phyloP scores from a whole-genome alignment of 2,113 vertebrate genomes.

The Trochalopteron elliotii region DNA sequence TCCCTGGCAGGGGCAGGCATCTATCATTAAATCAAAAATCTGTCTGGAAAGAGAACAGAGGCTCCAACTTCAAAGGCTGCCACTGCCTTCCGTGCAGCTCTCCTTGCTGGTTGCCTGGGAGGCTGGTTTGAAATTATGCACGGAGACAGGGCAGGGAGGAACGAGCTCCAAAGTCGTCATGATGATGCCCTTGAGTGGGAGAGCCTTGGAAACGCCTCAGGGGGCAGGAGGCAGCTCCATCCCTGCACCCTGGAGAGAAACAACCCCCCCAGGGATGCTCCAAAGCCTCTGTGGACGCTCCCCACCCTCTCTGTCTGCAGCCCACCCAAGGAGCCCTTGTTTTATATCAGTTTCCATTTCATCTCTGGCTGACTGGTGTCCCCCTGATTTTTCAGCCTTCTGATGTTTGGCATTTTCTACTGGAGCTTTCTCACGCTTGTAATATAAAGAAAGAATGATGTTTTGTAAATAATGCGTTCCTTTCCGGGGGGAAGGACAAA shows the following conservation, averaged over 20 bases:
- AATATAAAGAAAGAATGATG: no score
- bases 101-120: slow-evolving; percentile 30
- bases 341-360: accelerated
- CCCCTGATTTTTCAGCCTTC: no score
- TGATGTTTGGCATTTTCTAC: no score
- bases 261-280: not conserved
- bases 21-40: slow-evolving; percentile 28
- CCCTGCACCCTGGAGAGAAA: not conserved
- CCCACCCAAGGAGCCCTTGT: not conserved
- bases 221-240: not conserved
- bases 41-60: slow-evolving; percentile 33
- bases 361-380: not conserved
- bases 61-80: slow-evolving; percentile 25
- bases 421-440: no score
- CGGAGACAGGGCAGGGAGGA: not conserved
- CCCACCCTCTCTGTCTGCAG: not conserved
- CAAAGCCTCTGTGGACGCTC: not conserved
- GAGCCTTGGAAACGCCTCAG: not conserved
- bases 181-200: not conserved
- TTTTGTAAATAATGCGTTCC: no score
- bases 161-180: not conserved
- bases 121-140: not conserved
- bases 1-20: not conserved
- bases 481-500: no score
- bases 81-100: not conserved